Evolutionary conservation across 2,797 vertebrate species (phyloP).

Genomic region (Ciconia nigra): DNA sequence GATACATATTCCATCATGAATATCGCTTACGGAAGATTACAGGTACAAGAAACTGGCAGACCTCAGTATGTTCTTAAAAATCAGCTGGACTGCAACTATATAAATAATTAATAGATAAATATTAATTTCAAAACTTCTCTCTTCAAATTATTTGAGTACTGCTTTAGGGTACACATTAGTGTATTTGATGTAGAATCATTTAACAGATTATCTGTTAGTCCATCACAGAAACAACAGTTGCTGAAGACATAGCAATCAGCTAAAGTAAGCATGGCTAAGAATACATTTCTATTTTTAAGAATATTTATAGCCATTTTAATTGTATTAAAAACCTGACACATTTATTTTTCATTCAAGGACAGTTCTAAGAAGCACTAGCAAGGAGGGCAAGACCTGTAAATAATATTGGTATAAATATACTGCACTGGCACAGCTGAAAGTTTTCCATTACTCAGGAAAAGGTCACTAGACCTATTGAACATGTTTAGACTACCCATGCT

Average conservation of each 20-base stretch:
- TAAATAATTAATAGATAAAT: background rate
- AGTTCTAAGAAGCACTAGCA: constrained; percentile 41
- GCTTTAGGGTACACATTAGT: background rate
- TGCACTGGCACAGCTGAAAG: constrained; percentile 38
- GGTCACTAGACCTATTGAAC: constrained; percentile 64
- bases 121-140: background rate
- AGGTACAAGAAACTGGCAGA: background rate
- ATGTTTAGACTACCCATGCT: constrained; percentile 64
- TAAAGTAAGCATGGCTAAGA: background rate
- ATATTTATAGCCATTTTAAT: constrained; percentile 1
- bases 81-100: background rate
- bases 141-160: background rate
- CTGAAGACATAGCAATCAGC: background rate
- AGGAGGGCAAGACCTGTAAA: constrained; percentile 58
- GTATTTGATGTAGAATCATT: background rate
- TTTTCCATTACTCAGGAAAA: constrained; percentile 69
- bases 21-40: no score
- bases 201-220: background rate
- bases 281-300: background rate
- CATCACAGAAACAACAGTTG: background rate
- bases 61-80: background rate
- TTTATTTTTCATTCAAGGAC: constrained; percentile 53
- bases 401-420: constrained; percentile 71
- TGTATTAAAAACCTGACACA: background rate
- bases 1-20: no score